A percentile compares a stretch with the other conserved stretches of the same genome.
Evolutionary conservation across 2,888 invertebrate species (phyloP).

Genomic region (Criorhina ranunculi): DNA sequence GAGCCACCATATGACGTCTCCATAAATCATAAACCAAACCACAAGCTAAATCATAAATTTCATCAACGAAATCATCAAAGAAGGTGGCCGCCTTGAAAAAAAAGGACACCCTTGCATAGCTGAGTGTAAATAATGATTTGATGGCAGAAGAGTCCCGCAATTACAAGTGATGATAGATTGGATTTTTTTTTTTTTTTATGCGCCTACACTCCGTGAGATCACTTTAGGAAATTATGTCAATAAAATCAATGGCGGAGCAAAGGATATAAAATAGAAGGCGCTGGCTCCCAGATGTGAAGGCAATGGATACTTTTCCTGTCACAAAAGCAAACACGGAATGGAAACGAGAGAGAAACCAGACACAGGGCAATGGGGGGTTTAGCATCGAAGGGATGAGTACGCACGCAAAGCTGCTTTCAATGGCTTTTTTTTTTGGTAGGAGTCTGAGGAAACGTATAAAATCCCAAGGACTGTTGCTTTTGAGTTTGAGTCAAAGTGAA

Average conservation of each 20-base stretch:
- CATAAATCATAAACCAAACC: conserved; percentile 24
- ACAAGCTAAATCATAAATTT: conserved; percentile 29
- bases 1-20: not conserved
- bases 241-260: conserved; percentile 8
- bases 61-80: conserved; percentile 17
- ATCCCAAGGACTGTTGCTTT: conserved; percentile 7
- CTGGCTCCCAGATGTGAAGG: not conserved
- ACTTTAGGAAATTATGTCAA: conserved; percentile 27
- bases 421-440: too few species aligned
- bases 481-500: not conserved
- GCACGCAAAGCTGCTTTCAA: conserved; percentile 1
- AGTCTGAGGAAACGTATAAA: too few species aligned
- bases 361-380: not conserved
- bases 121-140: conserved; percentile 17
- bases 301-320: conserved; percentile 11
- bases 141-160: not conserved
- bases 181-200: conserved; percentile 11
- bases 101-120: conserved; percentile 17
- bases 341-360: not conserved
- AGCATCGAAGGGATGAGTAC: not conserved
- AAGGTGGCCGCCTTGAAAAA: not conserved
- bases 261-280: not conserved
- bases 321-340: not conserved
- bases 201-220: conserved; percentile 14
- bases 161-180: conserved; percentile 26